Evolutionary conservation across 2,888 invertebrate species (phyloP).

Genomic region (Drosophila incognita): DNA sequence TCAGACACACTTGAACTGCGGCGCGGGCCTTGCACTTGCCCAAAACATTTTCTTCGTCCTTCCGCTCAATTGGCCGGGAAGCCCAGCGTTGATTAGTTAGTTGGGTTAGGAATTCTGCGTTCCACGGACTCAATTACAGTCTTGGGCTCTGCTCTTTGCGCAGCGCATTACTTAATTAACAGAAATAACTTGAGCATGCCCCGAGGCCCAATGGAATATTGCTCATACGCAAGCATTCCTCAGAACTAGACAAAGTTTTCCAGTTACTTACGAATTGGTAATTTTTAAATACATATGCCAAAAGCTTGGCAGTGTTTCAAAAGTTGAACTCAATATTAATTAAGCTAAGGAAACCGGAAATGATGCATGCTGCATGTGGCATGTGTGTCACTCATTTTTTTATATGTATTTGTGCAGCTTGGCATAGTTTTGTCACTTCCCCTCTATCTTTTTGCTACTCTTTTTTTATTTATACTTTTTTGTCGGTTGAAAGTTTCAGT

Average conservation of each 20-base stretch:
- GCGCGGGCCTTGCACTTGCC: slow-evolving; percentile 58
- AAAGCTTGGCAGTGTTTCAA: slow-evolving; percentile 31
- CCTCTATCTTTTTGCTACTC: neutral
- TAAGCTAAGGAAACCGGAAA: slow-evolving; percentile 49
- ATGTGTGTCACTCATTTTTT: slow-evolving; percentile 17
- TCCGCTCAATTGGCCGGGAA: slow-evolving; percentile 18
- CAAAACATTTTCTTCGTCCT: slow-evolving; percentile 26
- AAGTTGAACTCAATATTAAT: slow-evolving; percentile 63
- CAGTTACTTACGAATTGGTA: slow-evolving; percentile 3
- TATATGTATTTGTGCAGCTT: slow-evolving; percentile 30
- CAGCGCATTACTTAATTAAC: slow-evolving; percentile 58
- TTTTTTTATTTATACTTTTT: slow-evolving; percentile 3
- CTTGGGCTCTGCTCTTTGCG: slow-evolving; percentile 8
- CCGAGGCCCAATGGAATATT: slow-evolving; percentile 23
- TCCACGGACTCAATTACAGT: slow-evolving; percentile 34
- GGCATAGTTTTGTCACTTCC: slow-evolving; percentile 14
- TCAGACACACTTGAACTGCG: slow-evolving; percentile 13
- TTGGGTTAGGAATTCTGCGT: slow-evolving; percentile 15
- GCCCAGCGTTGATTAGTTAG: slow-evolving; percentile 54
- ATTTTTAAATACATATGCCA: slow-evolving; percentile 19
- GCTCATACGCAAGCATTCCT: slow-evolving; percentile 43
- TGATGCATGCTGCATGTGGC: slow-evolving; percentile 24
- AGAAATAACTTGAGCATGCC: slow-evolving; percentile 29
- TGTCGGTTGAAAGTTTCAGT: slow-evolving; percentile 30
- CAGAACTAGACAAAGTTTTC: slow-evolving; percentile 35